Percentiles rank a stretch among this genome's conserved stretches.
phyloP scores from a whole-genome alignment of 2,888 invertebrate species.

The Platycheirus albimanus region DNA sequence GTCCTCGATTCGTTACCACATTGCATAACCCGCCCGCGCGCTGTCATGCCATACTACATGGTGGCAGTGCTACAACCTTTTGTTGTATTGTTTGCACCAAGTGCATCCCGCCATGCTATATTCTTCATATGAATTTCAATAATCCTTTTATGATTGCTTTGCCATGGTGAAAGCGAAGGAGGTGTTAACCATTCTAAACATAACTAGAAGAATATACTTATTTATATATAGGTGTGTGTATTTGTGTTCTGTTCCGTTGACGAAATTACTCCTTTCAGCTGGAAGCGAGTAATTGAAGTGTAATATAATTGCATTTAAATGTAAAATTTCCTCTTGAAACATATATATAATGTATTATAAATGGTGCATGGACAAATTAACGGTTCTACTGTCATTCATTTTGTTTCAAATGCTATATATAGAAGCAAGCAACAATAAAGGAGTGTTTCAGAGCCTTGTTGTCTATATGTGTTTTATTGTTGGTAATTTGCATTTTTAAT shows the following conservation, averaged over 20 bases:
- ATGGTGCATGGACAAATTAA: too few species aligned
- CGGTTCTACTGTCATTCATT: too few species aligned
- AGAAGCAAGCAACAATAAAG: too few species aligned
- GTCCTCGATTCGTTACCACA: too few species aligned
- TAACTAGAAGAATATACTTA: background rate
- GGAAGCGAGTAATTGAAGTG: constrained; percentile 16
- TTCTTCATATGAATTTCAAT: constrained; percentile 45
- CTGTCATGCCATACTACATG: too few species aligned
- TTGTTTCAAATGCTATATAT: too few species aligned
- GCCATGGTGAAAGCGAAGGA: constrained; percentile 34
- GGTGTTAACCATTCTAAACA: constrained; percentile 49
- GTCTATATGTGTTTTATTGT: too few species aligned
- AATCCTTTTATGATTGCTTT: constrained; percentile 55
- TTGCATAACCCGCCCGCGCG: background rate
- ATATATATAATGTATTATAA: constrained; percentile 51
- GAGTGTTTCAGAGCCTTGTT: too few species aligned
- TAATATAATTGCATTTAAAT: constrained; percentile 59
- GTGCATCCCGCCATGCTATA: constrained; percentile 29
- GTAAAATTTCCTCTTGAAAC: constrained; percentile 35
- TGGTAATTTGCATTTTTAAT: too few species aligned
- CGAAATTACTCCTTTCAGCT: constrained; percentile 32
- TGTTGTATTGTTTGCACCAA: constrained; percentile 61
- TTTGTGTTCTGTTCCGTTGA: constrained; percentile 8
- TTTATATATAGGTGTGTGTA: background rate
- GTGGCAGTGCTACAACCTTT: constrained; percentile 40